Percentiles rank a stretch among this genome's conserved stretches.
Evolutionary conservation across 1,140 invertebrate species (phyloP).

Genomic region (Achatina immaculata): DNA sequence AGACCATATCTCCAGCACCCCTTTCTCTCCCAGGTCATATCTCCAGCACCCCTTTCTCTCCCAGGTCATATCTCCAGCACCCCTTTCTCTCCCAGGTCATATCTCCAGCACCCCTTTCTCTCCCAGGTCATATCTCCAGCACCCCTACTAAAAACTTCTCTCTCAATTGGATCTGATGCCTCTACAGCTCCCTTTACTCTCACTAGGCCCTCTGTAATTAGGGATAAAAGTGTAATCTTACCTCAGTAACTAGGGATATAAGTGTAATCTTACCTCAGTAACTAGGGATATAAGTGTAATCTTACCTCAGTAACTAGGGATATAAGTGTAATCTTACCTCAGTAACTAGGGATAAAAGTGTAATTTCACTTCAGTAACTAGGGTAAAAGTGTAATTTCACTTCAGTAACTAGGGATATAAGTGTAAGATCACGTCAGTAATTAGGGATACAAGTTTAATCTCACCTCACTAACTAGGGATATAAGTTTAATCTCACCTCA

Average conservation of each 20-base stretch:
- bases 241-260: slow-evolving; percentile 90
- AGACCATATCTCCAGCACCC: no score
- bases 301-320: slow-evolving; percentile 88
- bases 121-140: no score
- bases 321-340: slow-evolving; percentile 87
- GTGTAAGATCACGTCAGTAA: slow-evolving; percentile 81
- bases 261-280: slow-evolving; percentile 95
- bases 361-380: slow-evolving; percentile 85
- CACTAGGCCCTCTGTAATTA: no score
- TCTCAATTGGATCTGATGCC: no score
- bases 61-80: no score
- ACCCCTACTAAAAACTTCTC: no score
- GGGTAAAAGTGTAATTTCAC: slow-evolving; percentile 80
- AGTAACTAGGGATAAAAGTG: not conserved
- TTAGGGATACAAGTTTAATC: not conserved
- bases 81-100: no score
- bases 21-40: no score
- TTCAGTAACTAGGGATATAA: slow-evolving; percentile 93
- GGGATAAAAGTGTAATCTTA: no score
- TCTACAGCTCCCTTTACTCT: no score
- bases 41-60: no score
- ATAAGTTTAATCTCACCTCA: slow-evolving; percentile 74
- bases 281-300: not conserved
- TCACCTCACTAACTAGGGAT: slow-evolving; percentile 88
- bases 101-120: no score